Percentiles rank a stretch among this genome's conserved stretches.
phyloP scores from a whole-genome alignment of 2,888 invertebrate species.

The Oligia strigilis region DNA sequence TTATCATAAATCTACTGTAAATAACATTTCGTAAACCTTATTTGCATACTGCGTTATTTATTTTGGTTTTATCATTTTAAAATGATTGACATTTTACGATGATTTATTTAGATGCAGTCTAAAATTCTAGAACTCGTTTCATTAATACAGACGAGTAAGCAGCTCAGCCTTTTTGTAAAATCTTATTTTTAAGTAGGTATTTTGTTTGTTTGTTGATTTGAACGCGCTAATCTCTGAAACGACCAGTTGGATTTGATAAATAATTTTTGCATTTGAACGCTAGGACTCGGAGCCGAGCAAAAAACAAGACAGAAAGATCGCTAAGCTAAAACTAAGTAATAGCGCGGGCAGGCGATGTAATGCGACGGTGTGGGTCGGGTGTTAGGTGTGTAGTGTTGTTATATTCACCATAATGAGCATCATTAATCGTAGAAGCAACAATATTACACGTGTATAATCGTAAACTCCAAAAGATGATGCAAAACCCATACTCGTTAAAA shows the following conservation, averaged over 20 bases:
- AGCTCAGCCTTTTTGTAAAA: background rate
- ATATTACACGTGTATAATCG: background rate
- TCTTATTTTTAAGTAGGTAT: background rate
- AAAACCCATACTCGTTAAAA: slow-evolving; percentile 9
- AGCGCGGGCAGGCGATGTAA: too few relatives aligned
- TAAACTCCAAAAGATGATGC: slow-evolving; percentile 1
- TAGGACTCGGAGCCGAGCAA: background rate
- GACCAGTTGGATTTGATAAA: background rate
- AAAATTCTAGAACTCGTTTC: background rate
- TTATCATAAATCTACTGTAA: slow-evolving; percentile 18
- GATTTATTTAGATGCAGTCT: background rate
- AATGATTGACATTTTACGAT: background rate
- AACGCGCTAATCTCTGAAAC: background rate
- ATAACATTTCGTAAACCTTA: background rate
- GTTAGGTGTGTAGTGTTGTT: background rate
- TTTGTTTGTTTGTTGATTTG: too few relatives aligned
- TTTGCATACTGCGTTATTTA: slow-evolving; percentile 1
- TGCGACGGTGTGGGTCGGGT: background rate
- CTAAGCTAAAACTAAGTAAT: background rate
- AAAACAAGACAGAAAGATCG: background rate
- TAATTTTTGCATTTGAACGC: too few relatives aligned
- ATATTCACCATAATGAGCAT: background rate
- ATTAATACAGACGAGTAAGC: background rate
- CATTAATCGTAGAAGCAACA: slow-evolving; percentile 20
- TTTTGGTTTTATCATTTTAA: background rate